phyloP scores from a whole-genome alignment of 1,140 invertebrate genomes.

The Panagrolaimus sp. region DNA sequence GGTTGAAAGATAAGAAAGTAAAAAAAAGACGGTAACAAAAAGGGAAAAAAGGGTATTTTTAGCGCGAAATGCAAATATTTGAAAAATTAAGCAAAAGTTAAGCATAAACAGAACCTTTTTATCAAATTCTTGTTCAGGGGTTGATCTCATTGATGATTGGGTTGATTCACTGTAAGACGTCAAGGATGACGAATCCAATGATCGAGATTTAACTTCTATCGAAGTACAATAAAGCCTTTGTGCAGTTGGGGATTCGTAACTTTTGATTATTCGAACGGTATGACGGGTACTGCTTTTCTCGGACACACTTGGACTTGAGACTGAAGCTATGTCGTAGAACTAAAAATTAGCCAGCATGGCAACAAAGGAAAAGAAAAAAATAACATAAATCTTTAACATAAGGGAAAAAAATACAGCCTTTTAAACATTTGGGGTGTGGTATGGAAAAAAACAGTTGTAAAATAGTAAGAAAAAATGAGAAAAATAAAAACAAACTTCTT shows the following conservation, averaged over 20 bases:
- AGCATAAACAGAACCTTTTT: not conserved
- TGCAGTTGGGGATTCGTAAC: not conserved
- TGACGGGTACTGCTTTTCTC: not conserved
- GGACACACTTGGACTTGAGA: not conserved
- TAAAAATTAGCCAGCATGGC: slow-evolving; percentile 13
- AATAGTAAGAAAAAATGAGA: not conserved
- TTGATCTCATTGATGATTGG: slow-evolving; percentile 11
- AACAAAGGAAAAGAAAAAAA: slow-evolving; percentile 16
- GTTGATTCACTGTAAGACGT: slow-evolving; percentile 3
- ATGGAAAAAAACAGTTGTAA: no score
- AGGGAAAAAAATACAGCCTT: slow-evolving; percentile 9
- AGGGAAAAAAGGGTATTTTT: not conserved
- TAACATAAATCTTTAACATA: slow-evolving; percentile 11
- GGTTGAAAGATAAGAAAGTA: not conserved
- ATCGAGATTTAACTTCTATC: not conserved
- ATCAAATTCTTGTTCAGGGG: not conserved
- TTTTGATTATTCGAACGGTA: not conserved
- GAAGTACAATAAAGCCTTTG: not conserved
- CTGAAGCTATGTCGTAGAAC: slow-evolving; percentile 10
- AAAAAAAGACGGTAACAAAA: slow-evolving; percentile 10
- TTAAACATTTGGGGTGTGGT: slow-evolving; percentile 1
- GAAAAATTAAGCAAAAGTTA: slow-evolving; percentile 8
- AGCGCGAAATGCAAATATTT: not conserved
- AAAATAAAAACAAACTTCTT: slow-evolving; percentile 1
- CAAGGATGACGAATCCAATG: not conserved